phyloP scores from a whole-genome alignment of 2,888 invertebrate genomes.

The Linhomoeus sp. region DNA sequence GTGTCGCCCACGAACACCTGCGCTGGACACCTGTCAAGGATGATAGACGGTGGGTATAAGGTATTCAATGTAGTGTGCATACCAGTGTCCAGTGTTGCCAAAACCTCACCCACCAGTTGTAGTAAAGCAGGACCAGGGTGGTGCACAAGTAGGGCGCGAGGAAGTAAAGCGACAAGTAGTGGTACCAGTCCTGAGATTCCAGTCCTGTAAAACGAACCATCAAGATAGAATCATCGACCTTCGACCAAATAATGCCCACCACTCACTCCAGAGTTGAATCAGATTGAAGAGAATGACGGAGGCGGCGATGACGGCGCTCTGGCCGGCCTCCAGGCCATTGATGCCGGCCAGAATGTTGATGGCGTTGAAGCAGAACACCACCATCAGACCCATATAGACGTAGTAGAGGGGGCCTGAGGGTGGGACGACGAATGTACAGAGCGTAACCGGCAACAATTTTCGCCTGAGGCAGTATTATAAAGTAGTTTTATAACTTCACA shows the following conservation, averaged over 20 bases:
- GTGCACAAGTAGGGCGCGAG: constrained; percentile 80
- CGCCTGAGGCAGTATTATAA: too few species aligned
- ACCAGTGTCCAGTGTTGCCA: background rate
- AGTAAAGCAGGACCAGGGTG: constrained; percentile 60
- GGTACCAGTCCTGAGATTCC: constrained; percentile 38
- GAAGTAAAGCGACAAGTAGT: constrained; percentile 68
- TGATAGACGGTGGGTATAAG: background rate
- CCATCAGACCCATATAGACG: constrained; percentile 93
- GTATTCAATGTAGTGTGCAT: background rate
- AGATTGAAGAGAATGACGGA: constrained; percentile 72
- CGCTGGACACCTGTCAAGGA: constrained; percentile 62
- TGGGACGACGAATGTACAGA: too few species aligned
- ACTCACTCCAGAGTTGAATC: constrained; percentile 41
- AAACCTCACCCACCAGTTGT: constrained; percentile 59
- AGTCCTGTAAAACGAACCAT: background rate
- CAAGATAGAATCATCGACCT: background rate
- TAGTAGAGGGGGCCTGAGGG: constrained; percentile 65
- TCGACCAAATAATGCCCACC: background rate
- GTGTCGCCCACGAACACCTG: constrained; percentile 94
- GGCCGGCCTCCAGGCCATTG: constrained; percentile 92
- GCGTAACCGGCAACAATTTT: too few species aligned
- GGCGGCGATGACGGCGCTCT: constrained; percentile 66
- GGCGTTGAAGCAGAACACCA: constrained; percentile 97
- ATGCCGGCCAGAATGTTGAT: constrained; percentile 96
- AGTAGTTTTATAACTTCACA: too few species aligned